Evolutionary conservation across 1,140 invertebrate genomes (phyloP).

Genomic region (Drosophila melanogaster): DNA sequence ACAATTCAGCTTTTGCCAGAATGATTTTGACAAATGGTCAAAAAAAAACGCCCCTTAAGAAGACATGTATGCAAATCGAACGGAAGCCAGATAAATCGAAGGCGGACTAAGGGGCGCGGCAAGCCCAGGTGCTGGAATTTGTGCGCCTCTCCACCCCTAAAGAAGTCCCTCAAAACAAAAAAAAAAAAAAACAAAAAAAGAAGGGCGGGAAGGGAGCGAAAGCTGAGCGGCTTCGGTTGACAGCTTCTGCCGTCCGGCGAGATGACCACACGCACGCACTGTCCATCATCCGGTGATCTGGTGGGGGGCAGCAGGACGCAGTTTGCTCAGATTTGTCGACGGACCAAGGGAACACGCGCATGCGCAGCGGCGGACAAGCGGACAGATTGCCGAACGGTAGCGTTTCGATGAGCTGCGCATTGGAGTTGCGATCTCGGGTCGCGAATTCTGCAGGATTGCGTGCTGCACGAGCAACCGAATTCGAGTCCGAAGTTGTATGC

Average conservation of each 20-base stretch:
- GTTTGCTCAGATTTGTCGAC: constrained; percentile 56
- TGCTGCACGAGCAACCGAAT: constrained; percentile 54
- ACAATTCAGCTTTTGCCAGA: not conserved
- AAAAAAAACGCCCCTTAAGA: not conserved
- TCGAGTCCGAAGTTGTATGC: constrained; percentile 29
- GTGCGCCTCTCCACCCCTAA: constrained; percentile 1
- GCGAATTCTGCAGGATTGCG: constrained; percentile 42
- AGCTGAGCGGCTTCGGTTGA: constrained; percentile 58
- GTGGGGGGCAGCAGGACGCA: no score
- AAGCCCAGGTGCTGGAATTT: constrained; percentile 71
- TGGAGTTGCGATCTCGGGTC: constrained; percentile 20
- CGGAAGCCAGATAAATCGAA: constrained; percentile 65
- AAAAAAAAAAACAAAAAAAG: constrained; percentile 1
- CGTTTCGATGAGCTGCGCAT: constrained; percentile 37
- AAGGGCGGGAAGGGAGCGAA: constrained; percentile 8
- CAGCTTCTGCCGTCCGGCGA: constrained; percentile 35
- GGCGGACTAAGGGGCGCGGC: constrained; percentile 16
- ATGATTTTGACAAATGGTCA: constrained; percentile 1
- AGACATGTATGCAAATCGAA: constrained; percentile 37
- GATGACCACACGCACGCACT: constrained; percentile 65
- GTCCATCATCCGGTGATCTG: constrained; percentile 59
- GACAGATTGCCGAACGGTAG: constrained; percentile 55
- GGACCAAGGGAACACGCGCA: constrained; percentile 44
- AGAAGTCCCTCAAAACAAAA: constrained; percentile 1
- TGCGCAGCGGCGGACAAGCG: constrained; percentile 16